Conservation (phyloP, 1,140 invertebrate species). For the Kradibia gibbosae region DNA sequence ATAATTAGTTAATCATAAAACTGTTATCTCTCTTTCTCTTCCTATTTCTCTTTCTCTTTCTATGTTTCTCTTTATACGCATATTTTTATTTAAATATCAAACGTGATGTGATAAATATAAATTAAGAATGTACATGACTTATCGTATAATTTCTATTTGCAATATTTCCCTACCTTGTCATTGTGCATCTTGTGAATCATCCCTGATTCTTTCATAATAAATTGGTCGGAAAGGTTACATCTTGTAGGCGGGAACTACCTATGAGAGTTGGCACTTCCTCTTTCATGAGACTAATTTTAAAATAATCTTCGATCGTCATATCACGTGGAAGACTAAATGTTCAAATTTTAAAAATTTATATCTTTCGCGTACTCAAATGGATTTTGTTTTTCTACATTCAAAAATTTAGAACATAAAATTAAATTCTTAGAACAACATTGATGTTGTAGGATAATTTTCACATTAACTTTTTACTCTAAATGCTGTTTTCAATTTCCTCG, state of each 20-base stretch:
- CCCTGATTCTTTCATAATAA: slow-evolving; percentile 19
- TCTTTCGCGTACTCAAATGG: neutral
- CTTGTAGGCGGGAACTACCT: slow-evolving; percentile 29
- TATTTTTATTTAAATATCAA: neutral
- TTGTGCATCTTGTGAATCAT: slow-evolving; percentile 17
- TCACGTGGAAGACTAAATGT: slow-evolving; percentile 21
- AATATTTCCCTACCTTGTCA: slow-evolving; percentile 20
- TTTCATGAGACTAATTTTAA: slow-evolving; percentile 23
- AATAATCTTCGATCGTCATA: slow-evolving; percentile 35
- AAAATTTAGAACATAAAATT: too few relatives aligned
- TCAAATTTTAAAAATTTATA: slow-evolving; percentile 9
- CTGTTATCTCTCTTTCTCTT: too few relatives aligned
- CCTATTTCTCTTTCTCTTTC: too few relatives aligned
- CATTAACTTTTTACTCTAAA: too few relatives aligned
- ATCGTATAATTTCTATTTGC: neutral
- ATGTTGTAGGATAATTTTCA: too few relatives aligned
- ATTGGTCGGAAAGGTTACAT: slow-evolving; percentile 29
- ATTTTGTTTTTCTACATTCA: neutral
- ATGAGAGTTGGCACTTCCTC: slow-evolving; percentile 41
- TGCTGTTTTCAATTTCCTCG: too few relatives aligned
- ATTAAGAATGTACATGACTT: neutral
- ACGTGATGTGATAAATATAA: neutral
- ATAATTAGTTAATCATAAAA: too few relatives aligned
- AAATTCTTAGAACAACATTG: too few relatives aligned
- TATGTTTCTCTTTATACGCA: too few relatives aligned